Base-by-base conservation (phyloP, 1,140 invertebrate species). In the Apis dorsata region DNA sequence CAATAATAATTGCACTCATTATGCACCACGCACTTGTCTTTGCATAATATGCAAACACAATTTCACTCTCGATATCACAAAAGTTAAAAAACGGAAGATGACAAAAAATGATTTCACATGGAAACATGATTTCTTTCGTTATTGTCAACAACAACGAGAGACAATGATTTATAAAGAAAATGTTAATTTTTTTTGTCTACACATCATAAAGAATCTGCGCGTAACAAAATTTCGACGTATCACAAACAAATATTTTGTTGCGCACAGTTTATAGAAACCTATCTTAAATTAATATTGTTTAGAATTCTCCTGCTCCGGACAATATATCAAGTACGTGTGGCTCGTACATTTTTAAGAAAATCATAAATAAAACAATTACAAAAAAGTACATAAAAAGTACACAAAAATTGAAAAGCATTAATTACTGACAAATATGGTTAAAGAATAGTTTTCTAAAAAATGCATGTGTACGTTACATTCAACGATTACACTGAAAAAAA, bases 1-100 rank as follows among this genome's bases (percentile, higher is more conserved):
- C 68, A 88, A 83, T 77, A 72, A 80, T 81, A 86, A 88, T 89
- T 88, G 87, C 88, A 86, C 68, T 86, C 87, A 62, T 79, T 83
- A 86, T 88, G 75, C 85, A 88, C 71, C 71, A 79, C 81, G 74
- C 73, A 60, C 62, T 83, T 60, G 62, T 71, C 55, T 85, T 83
- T 77, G 71, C 81, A 53, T 71, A 74, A 34, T 59, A 79, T 44
- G 69, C 86, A 81, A 88, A 84, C 59, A 79, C 63, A 76, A 81
- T 73, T 78, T 86, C 71, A 69, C n/a, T 66, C 76, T 76, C 70
- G 57, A 81, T 86, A 88, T 88, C 80, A 88, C 86, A 85, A 87
- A 88, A 88, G 79, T 85, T 78, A 79, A 68, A 72, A 77, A 85
- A 78, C 70, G 60, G 80, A 71, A 81, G 63, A 78, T 84, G 76